Evolutionary conservation across 1,140 invertebrate genomes (phyloP).

Genomic region (Sarcophaga peregrina): DNA sequence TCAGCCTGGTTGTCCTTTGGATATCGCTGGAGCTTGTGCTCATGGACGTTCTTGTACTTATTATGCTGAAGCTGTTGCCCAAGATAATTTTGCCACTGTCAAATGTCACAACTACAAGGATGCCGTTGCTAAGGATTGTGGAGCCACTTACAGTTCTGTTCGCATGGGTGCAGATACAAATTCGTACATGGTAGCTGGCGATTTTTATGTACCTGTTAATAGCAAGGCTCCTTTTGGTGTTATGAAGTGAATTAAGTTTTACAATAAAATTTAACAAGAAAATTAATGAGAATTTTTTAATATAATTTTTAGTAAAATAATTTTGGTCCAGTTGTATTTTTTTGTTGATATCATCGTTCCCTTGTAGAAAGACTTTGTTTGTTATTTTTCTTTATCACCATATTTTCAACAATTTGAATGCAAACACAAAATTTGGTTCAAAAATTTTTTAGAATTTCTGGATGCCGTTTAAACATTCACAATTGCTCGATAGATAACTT

Average conservation of each 20-base stretch:
- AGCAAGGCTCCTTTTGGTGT: slow-evolving; percentile 59
- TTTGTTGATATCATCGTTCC: no score
- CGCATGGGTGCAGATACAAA: slow-evolving; percentile 65
- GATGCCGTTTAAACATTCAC: no score
- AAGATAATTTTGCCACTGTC: slow-evolving; percentile 53
- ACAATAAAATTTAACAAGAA: background rate
- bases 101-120: slow-evolving; percentile 54
- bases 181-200: slow-evolving; percentile 62
- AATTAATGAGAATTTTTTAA: no score
- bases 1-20: slow-evolving; percentile 70
- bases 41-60: slow-evolving; percentile 70
- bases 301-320: no score
- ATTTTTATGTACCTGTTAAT: slow-evolving; percentile 57
- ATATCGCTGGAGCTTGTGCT: slow-evolving; percentile 64
- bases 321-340: no score
- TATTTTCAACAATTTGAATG: no score
- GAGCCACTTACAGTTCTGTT: slow-evolving; percentile 54
- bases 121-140: slow-evolving; percentile 53
- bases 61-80: slow-evolving; percentile 68
- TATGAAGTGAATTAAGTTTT: background rate
- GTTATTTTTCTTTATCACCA: no score
- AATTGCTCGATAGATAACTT: no score
- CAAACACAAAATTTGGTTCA: no score
- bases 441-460: no score
- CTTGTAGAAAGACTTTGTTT: no score